A percentile compares a stretch with the other conserved stretches of the same genome.
Evolutionary conservation across 2,888 invertebrate genomes (phyloP).

Genomic region (Timema cristinae): DNA sequence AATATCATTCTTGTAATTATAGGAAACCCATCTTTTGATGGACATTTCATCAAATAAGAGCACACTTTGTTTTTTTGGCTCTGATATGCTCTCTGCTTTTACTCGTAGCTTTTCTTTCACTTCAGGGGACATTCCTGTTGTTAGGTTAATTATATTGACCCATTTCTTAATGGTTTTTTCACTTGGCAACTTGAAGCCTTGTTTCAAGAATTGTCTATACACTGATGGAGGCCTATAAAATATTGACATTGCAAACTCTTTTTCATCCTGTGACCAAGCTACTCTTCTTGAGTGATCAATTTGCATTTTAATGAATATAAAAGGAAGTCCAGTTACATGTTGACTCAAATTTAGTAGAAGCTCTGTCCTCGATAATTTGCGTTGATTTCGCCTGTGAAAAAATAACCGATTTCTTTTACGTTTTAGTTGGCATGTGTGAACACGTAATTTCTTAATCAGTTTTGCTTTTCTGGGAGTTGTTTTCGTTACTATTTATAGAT

Average conservation of each 20-base stretch:
- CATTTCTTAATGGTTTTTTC: slow-evolving; percentile 35
- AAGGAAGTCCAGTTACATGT: slow-evolving; percentile 2
- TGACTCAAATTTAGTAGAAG: background rate
- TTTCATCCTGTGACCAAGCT: slow-evolving; percentile 35
- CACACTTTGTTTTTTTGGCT: slow-evolving; percentile 32
- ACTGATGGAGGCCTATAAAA: slow-evolving; percentile 38
- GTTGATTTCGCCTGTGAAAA: background rate
- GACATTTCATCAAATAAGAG: slow-evolving; percentile 35
- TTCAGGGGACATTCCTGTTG: slow-evolving; percentile 32
- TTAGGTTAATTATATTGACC: slow-evolving; percentile 31
- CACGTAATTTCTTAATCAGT: background rate
- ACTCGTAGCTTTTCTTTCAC: slow-evolving; percentile 32
- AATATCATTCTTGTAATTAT: slow-evolving; percentile 32
- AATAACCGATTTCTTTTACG: background rate
- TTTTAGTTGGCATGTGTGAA: background rate
- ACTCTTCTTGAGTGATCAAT: slow-evolving; percentile 7
- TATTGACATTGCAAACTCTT: slow-evolving; percentile 35
- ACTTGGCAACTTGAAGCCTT: slow-evolving; percentile 35
- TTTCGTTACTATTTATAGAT: background rate
- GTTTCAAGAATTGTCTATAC: slow-evolving; percentile 34
- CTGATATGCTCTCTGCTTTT: slow-evolving; percentile 34
- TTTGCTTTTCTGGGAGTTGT: background rate
- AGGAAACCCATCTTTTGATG: slow-evolving; percentile 33
- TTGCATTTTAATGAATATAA: slow-evolving; percentile 6
- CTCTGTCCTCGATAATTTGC: background rate